Percentiles rank a stretch among this genome's conserved stretches.
Evolutionary conservation across 2,797 vertebrate genomes (phyloP).

Genomic region (Pelochelys cantorii): DNA sequence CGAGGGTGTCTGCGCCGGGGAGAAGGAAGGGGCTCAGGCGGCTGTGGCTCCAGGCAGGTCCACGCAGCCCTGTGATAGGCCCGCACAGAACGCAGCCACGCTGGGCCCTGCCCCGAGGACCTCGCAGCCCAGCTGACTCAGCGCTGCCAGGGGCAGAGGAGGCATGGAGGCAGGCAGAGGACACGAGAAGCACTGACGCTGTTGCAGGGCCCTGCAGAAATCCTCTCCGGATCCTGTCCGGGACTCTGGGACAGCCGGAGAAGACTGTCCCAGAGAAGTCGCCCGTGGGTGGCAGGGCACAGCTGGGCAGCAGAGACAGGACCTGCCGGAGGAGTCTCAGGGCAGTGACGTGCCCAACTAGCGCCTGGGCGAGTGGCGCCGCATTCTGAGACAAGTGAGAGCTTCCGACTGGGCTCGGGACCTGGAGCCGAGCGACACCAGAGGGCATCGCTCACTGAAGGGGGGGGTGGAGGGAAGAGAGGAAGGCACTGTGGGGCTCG

Average conservation of each 20-base stretch:
- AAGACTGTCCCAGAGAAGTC: background rate
- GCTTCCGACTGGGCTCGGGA: background rate
- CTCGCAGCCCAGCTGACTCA: background rate
- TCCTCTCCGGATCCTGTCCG: background rate
- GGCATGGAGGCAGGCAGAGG: background rate
- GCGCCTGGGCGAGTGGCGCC: background rate
- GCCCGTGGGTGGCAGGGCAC: background rate
- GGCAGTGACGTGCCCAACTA: background rate
- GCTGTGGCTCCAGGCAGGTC: background rate
- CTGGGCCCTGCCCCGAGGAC: background rate
- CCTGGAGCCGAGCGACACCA: background rate
- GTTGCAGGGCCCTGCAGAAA: background rate
- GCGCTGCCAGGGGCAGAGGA: accelerated
- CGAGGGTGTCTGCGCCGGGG: slow-evolving; percentile 75
- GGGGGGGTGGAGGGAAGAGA: background rate
- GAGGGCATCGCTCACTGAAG: background rate
- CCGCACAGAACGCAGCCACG: background rate
- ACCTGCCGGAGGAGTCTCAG: background rate
- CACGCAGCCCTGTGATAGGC: no score
- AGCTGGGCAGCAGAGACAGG: background rate
- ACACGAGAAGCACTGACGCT: background rate
- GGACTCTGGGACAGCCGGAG: background rate
- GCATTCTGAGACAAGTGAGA: background rate
- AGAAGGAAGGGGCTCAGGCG: background rate
- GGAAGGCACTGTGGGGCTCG: background rate